These are phyloP conservation scores for Cheilinus undulatus DNA, from an alignment of 2,113 vertebrate genomes.

Conservation along the genomic window DNA sequence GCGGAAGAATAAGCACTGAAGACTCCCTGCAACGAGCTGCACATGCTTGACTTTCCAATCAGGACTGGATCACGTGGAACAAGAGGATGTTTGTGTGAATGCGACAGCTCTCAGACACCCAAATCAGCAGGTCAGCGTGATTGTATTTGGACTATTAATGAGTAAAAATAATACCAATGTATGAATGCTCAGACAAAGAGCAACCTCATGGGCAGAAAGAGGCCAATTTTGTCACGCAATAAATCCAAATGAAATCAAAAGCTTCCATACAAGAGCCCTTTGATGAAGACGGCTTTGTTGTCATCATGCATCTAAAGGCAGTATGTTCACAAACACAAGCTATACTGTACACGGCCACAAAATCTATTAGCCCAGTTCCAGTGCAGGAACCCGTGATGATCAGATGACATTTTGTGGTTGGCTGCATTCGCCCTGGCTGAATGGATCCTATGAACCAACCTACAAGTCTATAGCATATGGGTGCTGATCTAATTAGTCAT, in stretches of 20 bases:
- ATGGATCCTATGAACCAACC: constrained; percentile 30
- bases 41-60: neutral
- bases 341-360: neutral
- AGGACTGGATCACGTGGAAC: neutral
- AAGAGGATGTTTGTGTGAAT: neutral
- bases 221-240: constrained; percentile 2
- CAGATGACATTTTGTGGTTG: constrained; percentile 45
- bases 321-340: constrained; percentile 12
- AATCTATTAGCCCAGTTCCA: constrained; percentile 16
- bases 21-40: neutral
- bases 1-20: too few species aligned
- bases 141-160: neutral
- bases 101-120: neutral
- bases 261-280: neutral
- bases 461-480: constrained; percentile 55
- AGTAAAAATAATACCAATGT: neutral
- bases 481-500: constrained; percentile 62
- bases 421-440: constrained; percentile 29
- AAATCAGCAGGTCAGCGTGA: neutral
- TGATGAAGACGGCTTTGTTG: constrained; percentile 10
- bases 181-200: constrained; percentile 1
- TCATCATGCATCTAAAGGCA: constrained; percentile 5
- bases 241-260: constrained; percentile 5
- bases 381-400: constrained; percentile 50
- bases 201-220: constrained; percentile 16